Conservation (phyloP, 2,888 invertebrate genomes). For the Erannis defoliaria region DNA sequence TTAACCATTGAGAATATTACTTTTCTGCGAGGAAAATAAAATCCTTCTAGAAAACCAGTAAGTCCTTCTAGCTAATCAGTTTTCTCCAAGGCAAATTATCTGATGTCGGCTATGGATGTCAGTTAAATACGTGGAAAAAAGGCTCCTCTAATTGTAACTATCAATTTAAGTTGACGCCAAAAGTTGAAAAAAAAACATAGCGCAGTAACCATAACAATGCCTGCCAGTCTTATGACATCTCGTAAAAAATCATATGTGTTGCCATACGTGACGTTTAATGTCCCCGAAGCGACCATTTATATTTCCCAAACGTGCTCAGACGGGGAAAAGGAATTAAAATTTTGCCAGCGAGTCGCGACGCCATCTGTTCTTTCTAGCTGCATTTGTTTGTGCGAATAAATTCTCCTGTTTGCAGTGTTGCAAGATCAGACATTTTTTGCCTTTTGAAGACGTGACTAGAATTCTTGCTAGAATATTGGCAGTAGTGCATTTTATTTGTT, state of each 20-base stretch:
- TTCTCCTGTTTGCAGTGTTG: conserved; percentile 31
- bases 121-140: no score
- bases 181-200: background rate
- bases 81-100: no score
- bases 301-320: conserved; percentile 27
- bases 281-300: conserved; percentile 26
- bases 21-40: no score
- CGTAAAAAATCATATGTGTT: conserved; percentile 17
- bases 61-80: no score
- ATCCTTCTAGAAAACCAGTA: no score
- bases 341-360: conserved; percentile 44
- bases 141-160: no score
- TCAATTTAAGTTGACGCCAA: no score
- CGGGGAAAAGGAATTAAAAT: conserved; percentile 50
- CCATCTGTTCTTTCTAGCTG: conserved; percentile 52
- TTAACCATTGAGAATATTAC: no score
- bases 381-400: conserved; percentile 54
- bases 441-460: conserved; percentile 8
- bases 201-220: background rate
- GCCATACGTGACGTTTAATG: conserved; percentile 24
- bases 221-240: conserved; percentile 16
- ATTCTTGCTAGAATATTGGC: background rate
- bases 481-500: background rate
- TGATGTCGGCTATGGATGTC: no score
- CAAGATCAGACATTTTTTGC: conserved; percentile 9